Evolutionary conservation across 2,113 vertebrate genomes (phyloP), one percentile per base, ranked within the genome.

Genomic region (Elgaria multicarinata): DNA sequence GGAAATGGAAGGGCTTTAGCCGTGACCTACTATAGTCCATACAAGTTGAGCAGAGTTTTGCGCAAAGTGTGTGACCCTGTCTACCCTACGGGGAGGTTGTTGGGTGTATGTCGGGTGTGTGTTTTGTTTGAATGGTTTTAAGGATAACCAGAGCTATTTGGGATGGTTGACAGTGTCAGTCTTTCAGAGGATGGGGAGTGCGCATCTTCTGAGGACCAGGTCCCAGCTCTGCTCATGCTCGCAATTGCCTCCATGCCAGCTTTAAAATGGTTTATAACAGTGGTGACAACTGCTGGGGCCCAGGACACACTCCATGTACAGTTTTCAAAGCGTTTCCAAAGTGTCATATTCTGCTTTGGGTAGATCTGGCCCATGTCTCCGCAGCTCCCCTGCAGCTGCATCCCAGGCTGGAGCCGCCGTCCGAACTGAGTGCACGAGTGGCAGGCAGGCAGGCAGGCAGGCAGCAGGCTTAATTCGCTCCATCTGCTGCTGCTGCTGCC

Each of bases 381-480:
- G 36, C 53, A 14, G 69, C 80, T 66, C 31, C 22, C 28, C 72
- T 5, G 24, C 62, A 8, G 81, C 46, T 6, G 26, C 36, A 36
- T 79, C 76, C 64, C 44, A 16, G 42, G 18, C 67, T 74, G 81
- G 44, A 67, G 67, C 20, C 44, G 87, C 87, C 67, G 50, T 69
- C 82, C 82, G 72, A 77, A 82, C 72, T 14, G 74, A 89, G 62
- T 44, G 81, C 71, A 31, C 87, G 69, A 66, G 71, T 66, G 81
- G 44, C 58, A 13, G 42, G n/a, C n/a, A n/a, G n/a, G n/a, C n/a
- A n/a, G n/a, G n/a, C n/a, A n/a, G 81, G 44, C 58, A 13, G 42
- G 14, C 75, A 42, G 53, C 7, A 42, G 88, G 5, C 83, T 85
- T 85, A 85, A 85, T 89, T 69, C 62, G 82, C 88, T 89, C 88